These are phyloP conservation scores for Rhysida immarginata DNA, from an alignment of 1,140 invertebrate genomes.

Conservation along the genomic window DNA sequence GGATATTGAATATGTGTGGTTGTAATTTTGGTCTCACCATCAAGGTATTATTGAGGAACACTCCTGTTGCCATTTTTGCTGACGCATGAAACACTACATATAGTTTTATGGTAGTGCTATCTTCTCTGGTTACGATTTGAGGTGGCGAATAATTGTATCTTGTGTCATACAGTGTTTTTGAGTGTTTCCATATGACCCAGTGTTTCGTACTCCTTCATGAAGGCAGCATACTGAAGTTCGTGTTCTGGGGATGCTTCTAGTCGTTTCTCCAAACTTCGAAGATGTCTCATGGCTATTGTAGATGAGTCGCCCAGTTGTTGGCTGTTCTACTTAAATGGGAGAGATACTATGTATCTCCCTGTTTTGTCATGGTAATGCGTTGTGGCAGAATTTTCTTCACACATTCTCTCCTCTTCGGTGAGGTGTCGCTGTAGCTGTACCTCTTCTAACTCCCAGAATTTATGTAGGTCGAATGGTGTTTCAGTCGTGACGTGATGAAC, in stretches of 20 bases:
- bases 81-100: slow-evolving; percentile 28
- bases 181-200: slow-evolving; percentile 1
- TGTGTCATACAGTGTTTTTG: not conserved
- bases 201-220: not conserved
- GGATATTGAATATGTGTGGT: slow-evolving; percentile 15
- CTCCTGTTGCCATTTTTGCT: slow-evolving; percentile 15
- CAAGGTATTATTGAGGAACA: slow-evolving; percentile 26
- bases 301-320: not conserved
- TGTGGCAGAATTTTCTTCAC: not conserved
- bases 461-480: not conserved
- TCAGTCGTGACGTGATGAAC: not conserved
- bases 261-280: not conserved
- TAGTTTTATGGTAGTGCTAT: slow-evolving; percentile 21
- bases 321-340: not conserved
- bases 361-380: not conserved
- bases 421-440: not conserved
- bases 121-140: slow-evolving; percentile 23
- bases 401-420: not conserved
- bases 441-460: not conserved
- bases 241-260: not conserved
- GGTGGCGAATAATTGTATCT: slow-evolving; percentile 30
- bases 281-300: not conserved
- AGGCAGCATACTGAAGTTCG: not conserved
- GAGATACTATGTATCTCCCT: not conserved
- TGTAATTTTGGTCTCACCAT: slow-evolving; percentile 14